These are phyloP conservation scores for Selenia dentaria DNA, from an alignment of 2,888 invertebrate species.

Conservation along the genomic window DNA sequence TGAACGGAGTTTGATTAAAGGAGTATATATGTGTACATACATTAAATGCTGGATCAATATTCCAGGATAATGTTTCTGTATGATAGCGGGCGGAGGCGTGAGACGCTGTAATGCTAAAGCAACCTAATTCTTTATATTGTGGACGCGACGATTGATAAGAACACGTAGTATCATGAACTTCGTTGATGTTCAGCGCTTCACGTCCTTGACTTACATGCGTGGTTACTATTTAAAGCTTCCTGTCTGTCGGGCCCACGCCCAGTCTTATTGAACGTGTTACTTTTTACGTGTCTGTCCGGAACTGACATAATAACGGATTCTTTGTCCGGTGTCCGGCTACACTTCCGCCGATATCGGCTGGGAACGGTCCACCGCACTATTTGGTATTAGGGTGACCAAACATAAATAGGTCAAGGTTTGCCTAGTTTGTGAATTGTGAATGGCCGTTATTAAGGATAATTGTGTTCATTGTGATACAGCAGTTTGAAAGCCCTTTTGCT, in stretches of 20 bases:
- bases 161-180: constrained; percentile 30
- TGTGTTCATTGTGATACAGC: constrained; percentile 28
- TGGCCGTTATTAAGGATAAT: constrained; percentile 54
- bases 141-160: constrained; percentile 20
- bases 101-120: constrained; percentile 15
- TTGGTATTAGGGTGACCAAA: constrained; percentile 62
- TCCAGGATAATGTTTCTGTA: too few relatives aligned
- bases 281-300: constrained; percentile 49
- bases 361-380: constrained; percentile 56
- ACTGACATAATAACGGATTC: constrained; percentile 69
- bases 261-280: constrained; percentile 36
- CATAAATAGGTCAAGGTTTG: constrained; percentile 74
- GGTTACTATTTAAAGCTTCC: constrained; percentile 50
- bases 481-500: constrained; percentile 13
- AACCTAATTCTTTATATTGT: constrained; percentile 15
- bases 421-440: constrained; percentile 55
- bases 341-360: constrained; percentile 72
- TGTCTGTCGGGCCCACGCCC: constrained; percentile 46
- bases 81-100: too few relatives aligned
- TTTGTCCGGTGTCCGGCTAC: constrained; percentile 70
- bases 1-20: too few relatives aligned
- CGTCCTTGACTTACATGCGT: constrained; percentile 43
- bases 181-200: constrained; percentile 26
- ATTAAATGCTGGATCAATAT: too few relatives aligned
- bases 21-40: too few relatives aligned